Base-by-base conservation (phyloP, 35 echinoderm and acorn worm species). In the Lytechinus pictus region DNA sequence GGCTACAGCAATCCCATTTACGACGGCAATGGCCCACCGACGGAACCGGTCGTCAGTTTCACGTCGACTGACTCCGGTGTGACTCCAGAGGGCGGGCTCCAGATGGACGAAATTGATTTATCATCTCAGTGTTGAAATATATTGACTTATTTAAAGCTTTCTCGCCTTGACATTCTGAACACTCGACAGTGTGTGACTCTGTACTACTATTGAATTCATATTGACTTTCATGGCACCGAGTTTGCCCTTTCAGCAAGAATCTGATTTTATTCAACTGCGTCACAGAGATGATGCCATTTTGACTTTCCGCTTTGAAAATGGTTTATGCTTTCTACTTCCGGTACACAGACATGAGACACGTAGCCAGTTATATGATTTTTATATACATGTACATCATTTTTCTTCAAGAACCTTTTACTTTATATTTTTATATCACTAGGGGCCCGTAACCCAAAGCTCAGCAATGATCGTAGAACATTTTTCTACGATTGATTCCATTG, bases 1-100 rank as follows among this genome's bases (percentile, higher is more conserved):
- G 92, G 92, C 52, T 93, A 93, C 92, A 93, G 19, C 92, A 93
- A 93, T 55, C 92, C 92, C 9, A 33, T 93, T 53, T 93, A 93
- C 54, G 92, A 93, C 9, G 57, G 27, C 92, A 93, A 57, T 54
- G 54, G n/a, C 27, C 29, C n/a, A 27, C n/a, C 54, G 8, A 55
- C 92, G 9, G 92, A 54, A 27, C 53, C 54, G 4, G 88, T 52
- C 16, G 6, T 90, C 88, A 54, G 27, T 9, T 93, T 93, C 27
- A 54, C 92, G n/a, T 55, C 92, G 1, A n/a, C 53, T 8, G 55
- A 57, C 92, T n/a, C 52, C 3, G 27, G 27, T 44, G 92, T 12
- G 12, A 12, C 2, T 4, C 52, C n/a, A 9, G 92, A 93, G 53
- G 92, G 92, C 52, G 52, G 54, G 0, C 53, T 93, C 6, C 92